These are phyloP conservation scores for Pseudomyrmex concolor DNA, from an alignment of 1,140 invertebrate species.

Conservation along the genomic window DNA sequence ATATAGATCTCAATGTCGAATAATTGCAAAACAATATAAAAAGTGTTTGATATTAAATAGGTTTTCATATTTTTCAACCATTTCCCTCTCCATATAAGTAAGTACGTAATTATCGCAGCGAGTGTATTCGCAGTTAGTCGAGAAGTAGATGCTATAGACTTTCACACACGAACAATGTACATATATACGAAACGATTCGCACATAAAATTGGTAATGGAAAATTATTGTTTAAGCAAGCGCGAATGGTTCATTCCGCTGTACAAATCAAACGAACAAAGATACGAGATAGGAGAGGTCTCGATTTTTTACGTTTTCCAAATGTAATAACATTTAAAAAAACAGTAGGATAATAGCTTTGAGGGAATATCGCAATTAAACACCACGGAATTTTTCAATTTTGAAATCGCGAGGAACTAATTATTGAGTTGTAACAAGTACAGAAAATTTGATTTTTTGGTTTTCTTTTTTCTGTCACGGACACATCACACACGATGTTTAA, in stretches of 20 bases:
- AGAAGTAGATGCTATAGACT: constrained; percentile 7
- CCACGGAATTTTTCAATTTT: neutral
- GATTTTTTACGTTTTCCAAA: constrained; percentile 5
- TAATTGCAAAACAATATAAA: neutral
- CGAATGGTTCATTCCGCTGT: neutral
- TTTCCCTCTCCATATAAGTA: neutral
- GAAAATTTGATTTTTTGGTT: constrained; percentile 1
- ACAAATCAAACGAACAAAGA: neutral
- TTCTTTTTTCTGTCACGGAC: neutral
- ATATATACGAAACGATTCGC: neutral
- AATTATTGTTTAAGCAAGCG: constrained; percentile 46
- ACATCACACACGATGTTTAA: neutral
- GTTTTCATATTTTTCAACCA: neutral
- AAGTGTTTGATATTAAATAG: neutral
- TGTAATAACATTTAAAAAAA: neutral
- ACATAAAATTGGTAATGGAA: constrained; percentile 36
- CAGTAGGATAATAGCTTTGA: neutral
- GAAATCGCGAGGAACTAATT: constrained; percentile 12
- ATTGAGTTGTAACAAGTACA: neutral
- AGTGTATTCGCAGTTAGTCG: constrained; percentile 2
- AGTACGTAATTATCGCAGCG: constrained; percentile 17
- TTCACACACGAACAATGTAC: neutral
- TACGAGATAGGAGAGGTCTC: neutral
- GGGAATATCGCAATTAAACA: constrained; percentile 13
- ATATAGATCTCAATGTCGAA: neutral